Base-by-base conservation (phyloP, 2,113 vertebrate genomes). In the Litocranius walleri region DNA sequence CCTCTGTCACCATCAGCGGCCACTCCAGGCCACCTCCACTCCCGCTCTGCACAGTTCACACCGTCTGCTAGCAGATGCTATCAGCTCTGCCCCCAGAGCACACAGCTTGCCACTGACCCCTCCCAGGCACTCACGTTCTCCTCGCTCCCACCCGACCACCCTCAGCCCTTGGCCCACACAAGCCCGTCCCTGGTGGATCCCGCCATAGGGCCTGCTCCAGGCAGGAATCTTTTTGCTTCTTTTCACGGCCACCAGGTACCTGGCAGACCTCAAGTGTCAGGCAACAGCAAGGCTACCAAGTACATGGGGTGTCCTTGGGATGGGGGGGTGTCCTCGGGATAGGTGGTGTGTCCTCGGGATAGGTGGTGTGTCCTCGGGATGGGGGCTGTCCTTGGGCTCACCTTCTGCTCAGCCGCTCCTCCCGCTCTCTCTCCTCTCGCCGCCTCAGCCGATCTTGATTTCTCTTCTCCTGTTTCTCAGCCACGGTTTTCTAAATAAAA, bases 381-480 rank as follows among this genome's bases (percentile, higher is more conserved):
- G 15, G 15, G 61, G 15, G 30, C 7, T 64, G 62, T 16, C 12
- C n/a, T 77, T 4, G 3, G 71, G 71, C 98, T 98, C 78, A 99
- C 99, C 99, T 98, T 40, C 99, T 98, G 89, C 98, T 98, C 99
- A 99, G 99, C 48, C 98, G 99, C 94, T 99, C 99, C 96, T 99
- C 99, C 62, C 99, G 99, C 95, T 99, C 99, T n/a, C 99, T 98
- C 97, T 99, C 99, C 98, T 99, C 99, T 97, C 99, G 99, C 97
- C 99, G 99, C 98, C 99, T 99, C 98, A 99, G 98, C 74, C 99
- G 99, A 95, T 99, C 99, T 98, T 99, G 99, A 98, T 99, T 99
- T 94, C 99, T 99, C 98, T 99, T 99, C 98, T 99, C 99, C 98
- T 99, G 99, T 98, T 99, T 99, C 95, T 99, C 99, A 61, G 99